A percentile compares a stretch with the other conserved stretches of the same genome.
These are phyloP conservation scores for Epizoanthus ramosus DNA, from an alignment of 92 coral and sea anemone species.

Conservation along the genomic window DNA sequence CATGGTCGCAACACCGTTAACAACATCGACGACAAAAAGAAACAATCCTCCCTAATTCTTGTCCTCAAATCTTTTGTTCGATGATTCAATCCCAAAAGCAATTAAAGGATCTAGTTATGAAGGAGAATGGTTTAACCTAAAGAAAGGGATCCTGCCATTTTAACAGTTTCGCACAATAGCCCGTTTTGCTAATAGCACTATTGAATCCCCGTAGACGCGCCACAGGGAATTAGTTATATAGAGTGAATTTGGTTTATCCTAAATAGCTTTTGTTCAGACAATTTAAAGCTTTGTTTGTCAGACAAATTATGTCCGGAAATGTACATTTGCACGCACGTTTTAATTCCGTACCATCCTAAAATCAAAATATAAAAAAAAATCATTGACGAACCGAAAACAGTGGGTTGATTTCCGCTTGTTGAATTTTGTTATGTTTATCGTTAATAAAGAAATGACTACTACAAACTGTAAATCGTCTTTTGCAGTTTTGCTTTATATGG, in stretches of 20 bases:
- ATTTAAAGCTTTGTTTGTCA: slow-evolving; percentile 42
- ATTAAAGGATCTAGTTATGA: slow-evolving; percentile 29
- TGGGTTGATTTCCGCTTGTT: slow-evolving; percentile 17
- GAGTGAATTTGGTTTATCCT: slow-evolving; percentile 29
- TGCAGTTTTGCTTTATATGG: not conserved
- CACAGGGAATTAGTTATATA: slow-evolving; percentile 28
- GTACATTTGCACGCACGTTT: slow-evolving; percentile 10
- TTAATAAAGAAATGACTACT: not conserved
- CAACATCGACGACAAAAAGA: slow-evolving; percentile 23
- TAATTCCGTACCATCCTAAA: slow-evolving; percentile 21
- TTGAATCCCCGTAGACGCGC: slow-evolving; percentile 34
- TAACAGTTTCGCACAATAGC: slow-evolving; percentile 78
- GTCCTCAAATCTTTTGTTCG: slow-evolving; percentile 26
- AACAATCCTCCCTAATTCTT: slow-evolving; percentile 31
- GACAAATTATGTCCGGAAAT: slow-evolving; percentile 41
- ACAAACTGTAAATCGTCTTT: slow-evolving; percentile 8
- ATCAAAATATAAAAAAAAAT: slow-evolving; percentile 14
- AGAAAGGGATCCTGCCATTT: slow-evolving; percentile 75
- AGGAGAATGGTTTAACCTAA: slow-evolving; percentile 52
- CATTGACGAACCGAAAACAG: not conserved
- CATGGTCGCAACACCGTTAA: not conserved
- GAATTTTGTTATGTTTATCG: not conserved
- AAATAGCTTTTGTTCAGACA: slow-evolving; percentile 47
- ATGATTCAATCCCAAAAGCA: slow-evolving; percentile 25
- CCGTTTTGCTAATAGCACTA: slow-evolving; percentile 76